These are phyloP conservation scores for Irena cyanogastra DNA, from an alignment of 2,113 vertebrate genomes.

Conservation along the genomic window DNA sequence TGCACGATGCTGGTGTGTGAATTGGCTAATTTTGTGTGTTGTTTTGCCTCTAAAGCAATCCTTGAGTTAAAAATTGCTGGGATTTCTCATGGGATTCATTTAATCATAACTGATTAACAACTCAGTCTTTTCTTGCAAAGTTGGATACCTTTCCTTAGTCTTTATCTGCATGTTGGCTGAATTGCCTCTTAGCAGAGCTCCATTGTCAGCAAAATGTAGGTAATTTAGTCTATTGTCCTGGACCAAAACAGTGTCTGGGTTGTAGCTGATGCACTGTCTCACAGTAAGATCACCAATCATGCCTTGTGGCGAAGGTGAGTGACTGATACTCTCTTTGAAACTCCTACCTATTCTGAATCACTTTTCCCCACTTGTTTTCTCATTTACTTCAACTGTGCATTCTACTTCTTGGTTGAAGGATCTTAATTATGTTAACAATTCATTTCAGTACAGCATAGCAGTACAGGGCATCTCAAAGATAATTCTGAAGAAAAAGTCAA, in stretches of 20 bases:
- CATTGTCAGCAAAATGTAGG: neutral
- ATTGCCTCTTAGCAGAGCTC: neutral
- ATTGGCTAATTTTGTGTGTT: neutral
- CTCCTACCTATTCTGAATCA: neutral
- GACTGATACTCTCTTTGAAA: neutral
- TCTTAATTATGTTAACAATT: neutral
- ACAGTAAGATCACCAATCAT: neutral
- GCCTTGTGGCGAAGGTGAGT: neutral
- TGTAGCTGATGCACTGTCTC: neutral
- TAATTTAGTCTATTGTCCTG: neutral
- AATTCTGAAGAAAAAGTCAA: neutral
- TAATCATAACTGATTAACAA: neutral
- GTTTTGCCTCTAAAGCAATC: neutral
- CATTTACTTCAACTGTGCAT: neutral
- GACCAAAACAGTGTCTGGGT: neutral
- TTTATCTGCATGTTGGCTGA: neutral
- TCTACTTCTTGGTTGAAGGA: neutral
- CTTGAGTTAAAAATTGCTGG: neutral
- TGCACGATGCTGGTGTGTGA: neutral
- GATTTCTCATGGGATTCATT: neutral
- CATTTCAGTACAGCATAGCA: neutral
- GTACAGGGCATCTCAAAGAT: neutral
- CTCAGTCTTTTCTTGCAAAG: neutral
- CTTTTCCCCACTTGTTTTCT: neutral
- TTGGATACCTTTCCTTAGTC: neutral